Conservation (phyloP, 2,113 vertebrate genomes). For the Atractosteus spatula region DNA sequence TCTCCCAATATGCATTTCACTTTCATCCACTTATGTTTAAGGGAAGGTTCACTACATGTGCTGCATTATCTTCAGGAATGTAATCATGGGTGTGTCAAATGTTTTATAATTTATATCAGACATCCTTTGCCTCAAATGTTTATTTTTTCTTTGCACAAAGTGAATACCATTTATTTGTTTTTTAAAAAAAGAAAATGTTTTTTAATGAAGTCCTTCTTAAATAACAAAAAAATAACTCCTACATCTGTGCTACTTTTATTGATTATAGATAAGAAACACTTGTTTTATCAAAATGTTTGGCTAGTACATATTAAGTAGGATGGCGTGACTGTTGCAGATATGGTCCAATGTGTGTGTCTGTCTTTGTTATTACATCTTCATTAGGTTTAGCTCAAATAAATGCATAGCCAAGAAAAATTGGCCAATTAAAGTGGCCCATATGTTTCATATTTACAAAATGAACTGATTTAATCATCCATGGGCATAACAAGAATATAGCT, state of each 20-base stretch:
- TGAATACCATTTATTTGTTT: no score
- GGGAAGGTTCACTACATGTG: conserved; percentile 7
- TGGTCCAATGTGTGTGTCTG: conserved; percentile 49
- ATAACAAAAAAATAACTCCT: not conserved
- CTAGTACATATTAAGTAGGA: not conserved
- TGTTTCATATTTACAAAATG: conserved; percentile 69
- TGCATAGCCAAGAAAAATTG: conserved; percentile 65
- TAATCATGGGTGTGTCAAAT: no score
- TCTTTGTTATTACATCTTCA: conserved; percentile 40
- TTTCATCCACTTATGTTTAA: conserved; percentile 32
- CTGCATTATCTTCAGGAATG: no score
- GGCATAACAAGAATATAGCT: conserved; percentile 45
- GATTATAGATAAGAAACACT: no score
- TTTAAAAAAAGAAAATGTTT: no score
- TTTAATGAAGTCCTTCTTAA: not conserved
- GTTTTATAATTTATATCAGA: no score
- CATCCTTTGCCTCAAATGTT: no score
- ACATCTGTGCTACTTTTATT: no score
- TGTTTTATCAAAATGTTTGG: not conserved
- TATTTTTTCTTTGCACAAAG: no score
- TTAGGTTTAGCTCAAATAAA: conserved; percentile 38
- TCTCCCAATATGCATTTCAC: conserved; percentile 49
- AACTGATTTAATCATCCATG: conserved; percentile 64
- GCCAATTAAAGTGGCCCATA: conserved; percentile 70
- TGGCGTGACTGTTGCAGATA: no score